Evolutionary conservation across 2,888 invertebrate genomes (phyloP), one percentile per base, ranked within the genome.

Genomic region (Lordiphosa fenestrarum): DNA sequence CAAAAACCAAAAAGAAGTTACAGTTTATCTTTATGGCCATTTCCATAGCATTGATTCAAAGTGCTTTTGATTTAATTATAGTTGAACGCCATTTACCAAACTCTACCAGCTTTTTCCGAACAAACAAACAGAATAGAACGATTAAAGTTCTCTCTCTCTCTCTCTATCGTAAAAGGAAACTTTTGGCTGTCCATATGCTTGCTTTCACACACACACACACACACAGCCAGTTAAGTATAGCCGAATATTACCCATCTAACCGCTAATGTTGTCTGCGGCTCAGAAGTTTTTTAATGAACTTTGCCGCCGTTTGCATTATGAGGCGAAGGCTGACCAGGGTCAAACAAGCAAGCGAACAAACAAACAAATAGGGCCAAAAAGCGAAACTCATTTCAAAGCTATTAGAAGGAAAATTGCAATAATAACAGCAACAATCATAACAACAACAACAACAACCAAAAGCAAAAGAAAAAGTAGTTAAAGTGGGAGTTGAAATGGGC

Each of bases 361-460:
- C 56, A 56, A 57, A 49, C 64, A 64, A 73, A 60, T 47, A 62
- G 42, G 38, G 56, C 42, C 63, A 61, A 66, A 71, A 80, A 60
- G 66, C 66, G 66, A 82, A 78, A 78, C 78, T 78, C 77, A 78
- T 78, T 76, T 81, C 71, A 69, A 80, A 78, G 78, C 84, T 81
- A 84, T 80, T 83, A 80, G 73, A 48, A 60, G 61, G 53, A 57
- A 56, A 80, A 63, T 52, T 42, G 12, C 40, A 42, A 30, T 21
- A n/a, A 6, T 33, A 50, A 15, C 44, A 49, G 21, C 50, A 50
- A n/a, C 39, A 40, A 3, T n/a, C 44, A 35, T 35, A 40, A 30
- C 38, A 49, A 25, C 33, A 44, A 37, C 6, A 49, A 25, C 33
- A 44, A 37, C 6, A 4, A 3, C 19, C 19, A 23, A 13, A 49